phyloP scores from a whole-genome alignment of 2,888 invertebrate species.

The Coenonympha glycerion region DNA sequence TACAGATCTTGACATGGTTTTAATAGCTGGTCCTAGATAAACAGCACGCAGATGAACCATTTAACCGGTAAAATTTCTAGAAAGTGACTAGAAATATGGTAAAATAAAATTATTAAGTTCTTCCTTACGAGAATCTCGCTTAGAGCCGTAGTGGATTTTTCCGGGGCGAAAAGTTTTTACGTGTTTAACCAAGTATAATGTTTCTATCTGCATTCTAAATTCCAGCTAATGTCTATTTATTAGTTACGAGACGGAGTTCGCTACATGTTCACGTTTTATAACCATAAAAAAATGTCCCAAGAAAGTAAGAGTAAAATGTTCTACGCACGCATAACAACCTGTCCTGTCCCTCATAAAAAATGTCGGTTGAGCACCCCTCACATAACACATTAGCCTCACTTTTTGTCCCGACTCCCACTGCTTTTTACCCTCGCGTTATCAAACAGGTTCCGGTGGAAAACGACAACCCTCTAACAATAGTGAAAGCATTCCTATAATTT shows the following conservation, averaged over 20 bases:
- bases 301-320: slow-evolving; percentile 15
- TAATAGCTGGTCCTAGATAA: slow-evolving; percentile 51
- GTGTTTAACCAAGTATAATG: too few species aligned
- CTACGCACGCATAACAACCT: background rate
- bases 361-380: slow-evolving; percentile 7
- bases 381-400: background rate
- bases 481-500: slow-evolving; percentile 12
- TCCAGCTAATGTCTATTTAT: too few species aligned
- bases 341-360: background rate
- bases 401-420: slow-evolving; percentile 17
- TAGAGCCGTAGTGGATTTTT: too few species aligned
- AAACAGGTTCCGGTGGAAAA: slow-evolving; percentile 25
- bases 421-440: slow-evolving; percentile 12
- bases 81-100: too few species aligned
- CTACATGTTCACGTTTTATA: too few species aligned
- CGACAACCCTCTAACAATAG: slow-evolving; percentile 16
- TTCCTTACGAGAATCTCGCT: too few species aligned
- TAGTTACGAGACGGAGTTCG: too few species aligned
- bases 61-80: too few species aligned
- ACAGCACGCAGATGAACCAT: slow-evolving; percentile 25
- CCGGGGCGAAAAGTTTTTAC: too few species aligned
- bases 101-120: too few species aligned
- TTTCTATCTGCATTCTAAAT: too few species aligned
- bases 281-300: background rate
- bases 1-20: slow-evolving; percentile 67